Conservation (phyloP, 1,140 invertebrate genomes). For the Drosophila tropicalis region DNA sequence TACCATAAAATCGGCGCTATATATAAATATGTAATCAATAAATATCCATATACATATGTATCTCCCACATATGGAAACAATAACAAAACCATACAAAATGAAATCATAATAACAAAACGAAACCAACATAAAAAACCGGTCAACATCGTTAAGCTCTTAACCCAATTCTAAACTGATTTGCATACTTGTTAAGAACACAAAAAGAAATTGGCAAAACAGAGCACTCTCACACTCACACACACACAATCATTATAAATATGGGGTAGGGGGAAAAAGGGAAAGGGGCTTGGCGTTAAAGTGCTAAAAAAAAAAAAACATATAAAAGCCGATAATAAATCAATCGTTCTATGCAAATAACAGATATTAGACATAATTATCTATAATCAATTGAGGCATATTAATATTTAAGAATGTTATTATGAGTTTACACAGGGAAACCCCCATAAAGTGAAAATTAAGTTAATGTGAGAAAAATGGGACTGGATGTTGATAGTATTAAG, state of each 20-base stretch:
- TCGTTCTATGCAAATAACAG: slow-evolving; percentile 21
- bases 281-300: not conserved
- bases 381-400: not conserved
- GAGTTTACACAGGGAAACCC: not conserved
- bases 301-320: not conserved
- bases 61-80: slow-evolving; percentile 6
- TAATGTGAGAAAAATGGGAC: not conserved
- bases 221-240: slow-evolving; percentile 1
- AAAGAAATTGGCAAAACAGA: slow-evolving; percentile 35
- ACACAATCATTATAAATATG: slow-evolving; percentile 24
- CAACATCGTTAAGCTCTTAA: slow-evolving; percentile 55
- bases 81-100: slow-evolving; percentile 5
- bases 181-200: slow-evolving; percentile 39
- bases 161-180: slow-evolving; percentile 62
- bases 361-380: slow-evolving; percentile 3
- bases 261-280: slow-evolving; percentile 13
- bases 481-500: too few species aligned
- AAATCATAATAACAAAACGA: slow-evolving; percentile 26
- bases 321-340: slow-evolving; percentile 22
- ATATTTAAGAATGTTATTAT: not conserved
- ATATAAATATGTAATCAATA: slow-evolving; percentile 20
- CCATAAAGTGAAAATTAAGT: slow-evolving; percentile 1
- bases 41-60: slow-evolving; percentile 4
- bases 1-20: slow-evolving; percentile 51
- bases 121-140: slow-evolving; percentile 39